These are phyloP conservation scores for Pardosa pseudoannulata DNA, from an alignment of 2,888 invertebrate genomes.

Conservation along the genomic window DNA sequence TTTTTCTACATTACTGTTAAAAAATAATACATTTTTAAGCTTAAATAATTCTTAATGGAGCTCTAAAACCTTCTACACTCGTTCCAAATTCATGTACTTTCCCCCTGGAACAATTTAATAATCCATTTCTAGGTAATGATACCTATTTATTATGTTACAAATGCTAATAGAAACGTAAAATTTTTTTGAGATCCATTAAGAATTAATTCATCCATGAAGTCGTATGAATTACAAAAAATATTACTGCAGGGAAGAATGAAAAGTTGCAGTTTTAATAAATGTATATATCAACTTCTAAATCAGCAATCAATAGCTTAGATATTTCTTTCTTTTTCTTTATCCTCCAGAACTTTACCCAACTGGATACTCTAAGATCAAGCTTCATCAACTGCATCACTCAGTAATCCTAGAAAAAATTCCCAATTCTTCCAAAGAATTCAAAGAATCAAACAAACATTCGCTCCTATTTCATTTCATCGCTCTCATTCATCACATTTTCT, in stretches of 20 bases:
- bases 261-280: not conserved
- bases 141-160: too few relatives aligned
- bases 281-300: not conserved
- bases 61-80: too few relatives aligned
- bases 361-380: not conserved
- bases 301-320: not conserved
- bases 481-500: constrained; percentile 38
- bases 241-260: not conserved
- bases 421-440: constrained; percentile 8
- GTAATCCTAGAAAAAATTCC: not conserved
- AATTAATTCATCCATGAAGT: too few relatives aligned
- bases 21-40: too few relatives aligned
- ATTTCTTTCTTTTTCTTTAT: not conserved
- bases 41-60: too few relatives aligned
- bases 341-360: not conserved
- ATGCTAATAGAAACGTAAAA: too few relatives aligned
- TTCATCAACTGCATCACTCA: not conserved
- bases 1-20: too few relatives aligned
- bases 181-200: too few relatives aligned
- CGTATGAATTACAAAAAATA: too few relatives aligned
- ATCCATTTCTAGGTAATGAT: too few relatives aligned
- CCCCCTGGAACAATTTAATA: too few relatives aligned
- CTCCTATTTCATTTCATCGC: constrained; percentile 20
- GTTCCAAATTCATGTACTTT: too few relatives aligned
- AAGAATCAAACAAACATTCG: not conserved